These are phyloP conservation scores for Actinia tenebrosa DNA, from an alignment of 64 coral and sea anemone genomes.

Conservation along the genomic window DNA sequence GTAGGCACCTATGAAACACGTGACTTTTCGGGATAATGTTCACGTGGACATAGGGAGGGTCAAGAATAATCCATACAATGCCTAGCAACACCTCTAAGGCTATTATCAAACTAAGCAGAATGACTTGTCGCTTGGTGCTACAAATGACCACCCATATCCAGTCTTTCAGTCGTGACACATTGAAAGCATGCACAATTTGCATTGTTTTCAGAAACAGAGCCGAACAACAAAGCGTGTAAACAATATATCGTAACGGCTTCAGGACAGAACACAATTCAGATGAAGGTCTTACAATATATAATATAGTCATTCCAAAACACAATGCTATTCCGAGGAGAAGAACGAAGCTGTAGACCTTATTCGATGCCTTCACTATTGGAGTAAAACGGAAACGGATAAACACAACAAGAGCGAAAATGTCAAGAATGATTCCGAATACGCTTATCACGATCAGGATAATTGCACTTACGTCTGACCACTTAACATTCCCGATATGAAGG, in stretches of 20 bases:
- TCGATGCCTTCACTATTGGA: slow-evolving; percentile 52
- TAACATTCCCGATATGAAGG: slow-evolving; percentile 15
- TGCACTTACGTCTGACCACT: slow-evolving; percentile 3
- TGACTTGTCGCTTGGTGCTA: slow-evolving; percentile 23
- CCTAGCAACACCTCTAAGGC: slow-evolving; percentile 4
- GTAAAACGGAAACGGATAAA: slow-evolving; percentile 34
- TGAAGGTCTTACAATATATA: slow-evolving; percentile 21
- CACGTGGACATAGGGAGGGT: slow-evolving; percentile 26
- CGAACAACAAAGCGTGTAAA: slow-evolving; percentile 40
- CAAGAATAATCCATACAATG: slow-evolving; percentile 26
- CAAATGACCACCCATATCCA: neutral
- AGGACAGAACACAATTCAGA: neutral
- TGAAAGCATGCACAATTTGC: slow-evolving; percentile 49
- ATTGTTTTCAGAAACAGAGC: slow-evolving; percentile 43
- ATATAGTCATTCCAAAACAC: slow-evolving; percentile 26
- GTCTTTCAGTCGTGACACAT: neutral
- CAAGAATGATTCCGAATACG: slow-evolving; percentile 11
- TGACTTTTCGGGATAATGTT: slow-evolving; percentile 11
- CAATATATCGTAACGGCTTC: slow-evolving; percentile 15
- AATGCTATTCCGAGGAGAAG: slow-evolving; percentile 24
- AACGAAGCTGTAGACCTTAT: slow-evolving; percentile 37
- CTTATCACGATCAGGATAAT: neutral
- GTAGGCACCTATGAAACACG: slow-evolving; percentile 35
- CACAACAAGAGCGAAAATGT: neutral
- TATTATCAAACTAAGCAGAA: neutral